Evolutionary conservation across 2,888 invertebrate species (phyloP), one percentile per base, ranked within the genome.

Genomic region (Pelosia muscerda): DNA sequence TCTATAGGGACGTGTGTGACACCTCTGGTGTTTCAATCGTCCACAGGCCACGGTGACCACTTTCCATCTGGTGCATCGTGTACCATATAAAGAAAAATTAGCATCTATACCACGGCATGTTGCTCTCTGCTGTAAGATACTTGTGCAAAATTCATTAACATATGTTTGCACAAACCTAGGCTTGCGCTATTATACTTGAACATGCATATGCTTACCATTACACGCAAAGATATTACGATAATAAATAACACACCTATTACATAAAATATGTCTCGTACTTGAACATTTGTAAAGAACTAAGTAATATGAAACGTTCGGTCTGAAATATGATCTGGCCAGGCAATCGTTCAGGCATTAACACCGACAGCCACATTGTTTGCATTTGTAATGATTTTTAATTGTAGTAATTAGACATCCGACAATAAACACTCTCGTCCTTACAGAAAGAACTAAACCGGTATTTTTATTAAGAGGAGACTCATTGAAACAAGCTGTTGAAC

Each of bases 251-350:
- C 19, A 57, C 26, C n/a, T 28, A 2, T 22, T 11, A 28, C n/a
- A 15, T 34, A 15, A 19, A 15, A 25, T 25, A 25, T 15, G 59
- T 25, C 8, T 38, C 9, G 23, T 38, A 25, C 38, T n/a, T 59
- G 19, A 38, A 26, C 49, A n/a, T 10, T 22, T 26, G n/a, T n/a
- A 26, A 6, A 26, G 25, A 2, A 13, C 13, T n/a, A 25, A 34
- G 63, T 63, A 63, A 54, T 54, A 1, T n/a, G 28, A 63, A 63
- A 23, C 63, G 54, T 9, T 34, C 19, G 63, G 23, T 31, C 19
- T 63, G 63, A 34, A 63, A 63, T 31, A 23, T 54, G 31, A 63
- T 63, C 54, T 31, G 25, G 49, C 19, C 25, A 54, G 28, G 42
- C 28, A 63, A 54, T 54, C 54, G 23, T 31, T 34, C 15, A 62